phyloP scores from a whole-genome alignment of 2,888 invertebrate genomes.

The Pandemis corylana region DNA sequence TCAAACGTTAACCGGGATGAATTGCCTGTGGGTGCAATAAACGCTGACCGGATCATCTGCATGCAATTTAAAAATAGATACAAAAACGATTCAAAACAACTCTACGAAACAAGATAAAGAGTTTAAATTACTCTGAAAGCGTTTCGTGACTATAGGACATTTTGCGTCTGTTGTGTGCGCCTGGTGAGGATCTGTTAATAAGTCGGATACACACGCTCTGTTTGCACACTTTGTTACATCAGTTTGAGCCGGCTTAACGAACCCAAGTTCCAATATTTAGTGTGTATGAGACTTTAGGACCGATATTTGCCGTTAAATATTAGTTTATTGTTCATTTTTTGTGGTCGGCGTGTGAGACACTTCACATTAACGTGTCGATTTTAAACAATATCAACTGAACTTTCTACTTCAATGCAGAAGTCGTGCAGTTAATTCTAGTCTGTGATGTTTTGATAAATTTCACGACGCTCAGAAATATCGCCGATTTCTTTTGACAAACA shows the following conservation, averaged over 20 bases:
- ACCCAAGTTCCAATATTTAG: constrained; percentile 78
- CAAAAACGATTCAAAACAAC: constrained; percentile 42
- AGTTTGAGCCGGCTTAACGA: constrained; percentile 79
- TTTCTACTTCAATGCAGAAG: constrained; percentile 33
- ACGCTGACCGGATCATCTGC: constrained; percentile 72
- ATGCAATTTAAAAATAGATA: constrained; percentile 65
- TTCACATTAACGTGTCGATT: constrained; percentile 72
- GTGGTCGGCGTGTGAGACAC: constrained; percentile 66
- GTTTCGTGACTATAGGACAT: constrained; percentile 44
- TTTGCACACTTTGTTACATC: constrained; percentile 80
- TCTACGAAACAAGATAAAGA: constrained; percentile 45
- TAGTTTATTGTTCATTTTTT: constrained; percentile 75
- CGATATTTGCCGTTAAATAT: constrained; percentile 80
- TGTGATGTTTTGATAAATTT: too few relatives aligned
- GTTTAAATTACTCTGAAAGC: constrained; percentile 44
- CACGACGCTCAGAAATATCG: too few relatives aligned
- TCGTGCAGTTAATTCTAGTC: not conserved
- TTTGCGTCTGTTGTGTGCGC: constrained; percentile 46
- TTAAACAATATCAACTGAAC: constrained; percentile 51
- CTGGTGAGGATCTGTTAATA: constrained; percentile 80
- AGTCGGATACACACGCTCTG: constrained; percentile 74
- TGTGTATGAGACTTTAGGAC: constrained; percentile 77
- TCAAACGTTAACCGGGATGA: constrained; percentile 79
- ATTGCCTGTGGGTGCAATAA: constrained; percentile 81
- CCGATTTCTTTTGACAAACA: too few relatives aligned